Evolutionary conservation across 2,888 invertebrate genomes (phyloP).

Genomic region (Acrobasis repandana): DNA sequence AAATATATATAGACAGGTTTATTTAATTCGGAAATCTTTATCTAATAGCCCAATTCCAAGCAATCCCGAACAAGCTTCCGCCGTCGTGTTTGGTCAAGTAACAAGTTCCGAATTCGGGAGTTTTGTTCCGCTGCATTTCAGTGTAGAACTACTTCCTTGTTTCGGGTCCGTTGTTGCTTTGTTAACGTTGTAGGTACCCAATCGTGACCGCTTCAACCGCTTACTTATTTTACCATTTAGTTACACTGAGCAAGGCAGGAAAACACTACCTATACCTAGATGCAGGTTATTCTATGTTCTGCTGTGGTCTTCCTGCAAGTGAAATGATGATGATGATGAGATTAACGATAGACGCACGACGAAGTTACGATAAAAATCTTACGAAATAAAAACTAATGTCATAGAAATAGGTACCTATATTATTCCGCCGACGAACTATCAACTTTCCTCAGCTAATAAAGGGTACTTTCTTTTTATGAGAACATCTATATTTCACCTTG

Average conservation of each 20-base stretch:
- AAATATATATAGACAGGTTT: no score
- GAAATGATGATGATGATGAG: no score
- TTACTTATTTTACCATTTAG: no score
- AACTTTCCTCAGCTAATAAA: background rate
- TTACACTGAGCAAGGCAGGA: no score
- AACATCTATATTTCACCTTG: slow-evolving; percentile 4
- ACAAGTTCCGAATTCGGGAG: background rate
- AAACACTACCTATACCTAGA: no score
- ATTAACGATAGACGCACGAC: no score
- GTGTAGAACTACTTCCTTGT: background rate
- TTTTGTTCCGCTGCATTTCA: background rate
- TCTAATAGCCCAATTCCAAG: background rate
- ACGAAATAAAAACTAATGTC: background rate
- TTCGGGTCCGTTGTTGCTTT: background rate
- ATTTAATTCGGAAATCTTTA: no score
- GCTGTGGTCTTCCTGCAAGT: no score
- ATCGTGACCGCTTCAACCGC: background rate
- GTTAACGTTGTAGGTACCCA: background rate
- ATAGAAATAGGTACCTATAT: background rate
- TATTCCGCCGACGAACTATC: background rate
- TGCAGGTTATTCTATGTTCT: no score
- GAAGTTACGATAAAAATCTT: background rate
- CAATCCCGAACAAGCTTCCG: background rate
- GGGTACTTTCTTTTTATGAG: background rate
- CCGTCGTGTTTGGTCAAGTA: slow-evolving; percentile 1